Conservation (phyloP, 2,888 invertebrate species). For the Eugnorisma glareosa region DNA sequence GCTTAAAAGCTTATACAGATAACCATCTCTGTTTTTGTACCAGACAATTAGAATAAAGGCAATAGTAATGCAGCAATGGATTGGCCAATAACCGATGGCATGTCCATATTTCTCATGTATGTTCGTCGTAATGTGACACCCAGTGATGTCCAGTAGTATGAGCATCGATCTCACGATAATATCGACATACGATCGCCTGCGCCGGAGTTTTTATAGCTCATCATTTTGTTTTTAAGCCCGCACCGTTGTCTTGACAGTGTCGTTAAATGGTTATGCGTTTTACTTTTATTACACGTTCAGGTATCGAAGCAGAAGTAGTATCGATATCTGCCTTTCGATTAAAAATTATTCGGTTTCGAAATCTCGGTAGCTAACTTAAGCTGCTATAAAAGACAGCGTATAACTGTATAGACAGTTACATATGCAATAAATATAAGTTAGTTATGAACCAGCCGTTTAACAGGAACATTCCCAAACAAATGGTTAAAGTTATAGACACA, state of each 20-base stretch:
- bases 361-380: slow-evolving; percentile 53
- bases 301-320: slow-evolving; percentile 52
- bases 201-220: slow-evolving; percentile 64
- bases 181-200: slow-evolving; percentile 64
- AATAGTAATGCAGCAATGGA: slow-evolving; percentile 45
- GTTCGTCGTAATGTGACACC: slow-evolving; percentile 61
- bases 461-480: slow-evolving; percentile 34
- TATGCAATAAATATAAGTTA: slow-evolving; percentile 39
- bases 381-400: slow-evolving; percentile 55
- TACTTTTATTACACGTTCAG: slow-evolving; percentile 59
- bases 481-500: slow-evolving; percentile 25
- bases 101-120: slow-evolving; percentile 18
- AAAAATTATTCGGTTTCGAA: slow-evolving; percentile 51
- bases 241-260: slow-evolving; percentile 63
- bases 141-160: slow-evolving; percentile 69
- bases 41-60: background rate
- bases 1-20: slow-evolving; percentile 34
- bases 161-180: slow-evolving; percentile 64
- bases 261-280: slow-evolving; percentile 62
- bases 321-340: slow-evolving; percentile 51
- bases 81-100: background rate
- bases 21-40: slow-evolving; percentile 40
- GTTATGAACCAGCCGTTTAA: slow-evolving; percentile 32
- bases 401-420: slow-evolving; percentile 29
- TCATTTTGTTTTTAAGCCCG: slow-evolving; percentile 64